Conservation (phyloP, 2,888 invertebrate species). For the Spatulosminthurus flaviceps region DNA sequence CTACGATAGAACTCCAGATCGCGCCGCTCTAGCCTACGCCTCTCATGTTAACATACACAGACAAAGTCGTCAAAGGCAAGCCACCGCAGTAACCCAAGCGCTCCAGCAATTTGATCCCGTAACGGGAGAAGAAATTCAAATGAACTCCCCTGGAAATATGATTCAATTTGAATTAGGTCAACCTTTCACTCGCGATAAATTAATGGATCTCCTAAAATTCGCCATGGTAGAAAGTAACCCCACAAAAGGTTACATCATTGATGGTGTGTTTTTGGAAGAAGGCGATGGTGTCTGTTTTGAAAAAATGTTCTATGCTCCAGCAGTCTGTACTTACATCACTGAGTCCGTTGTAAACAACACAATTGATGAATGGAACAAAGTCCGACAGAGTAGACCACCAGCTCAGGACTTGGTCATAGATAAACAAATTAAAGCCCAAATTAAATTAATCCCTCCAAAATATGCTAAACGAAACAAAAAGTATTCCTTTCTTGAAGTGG, state of each 20-base stretch:
- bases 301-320: constrained; percentile 52
- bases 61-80: background rate
- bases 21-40: constrained; percentile 15
- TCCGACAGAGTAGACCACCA: background rate
- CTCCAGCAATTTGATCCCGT: too few relatives aligned
- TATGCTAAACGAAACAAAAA: background rate
- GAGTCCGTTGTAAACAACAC: constrained; percentile 40
- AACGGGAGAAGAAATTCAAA: background rate
- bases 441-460: constrained; percentile 16
- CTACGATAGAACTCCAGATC: constrained; percentile 18
- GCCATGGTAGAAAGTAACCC: constrained; percentile 58
- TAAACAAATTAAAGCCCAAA: constrained; percentile 12
- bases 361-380: constrained; percentile 16
- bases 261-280: constrained; percentile 53
- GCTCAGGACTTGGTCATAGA: constrained; percentile 13
- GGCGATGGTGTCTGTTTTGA: constrained; percentile 54
- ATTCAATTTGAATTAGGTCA: constrained; percentile 16
- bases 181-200: constrained; percentile 41
- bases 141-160: background rate
- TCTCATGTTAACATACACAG: background rate
- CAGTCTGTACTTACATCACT: constrained; percentile 53
- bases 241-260: constrained; percentile 54
- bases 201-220: constrained; percentile 56
- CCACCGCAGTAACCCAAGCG: too few relatives aligned
- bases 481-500: constrained; percentile 46